A percentile compares a stretch with the other conserved stretches of the same genome.
These are phyloP conservation scores for Eulemur rufifrons DNA, from an alignment of 2,113 vertebrate genomes.

Conservation along the genomic window DNA sequence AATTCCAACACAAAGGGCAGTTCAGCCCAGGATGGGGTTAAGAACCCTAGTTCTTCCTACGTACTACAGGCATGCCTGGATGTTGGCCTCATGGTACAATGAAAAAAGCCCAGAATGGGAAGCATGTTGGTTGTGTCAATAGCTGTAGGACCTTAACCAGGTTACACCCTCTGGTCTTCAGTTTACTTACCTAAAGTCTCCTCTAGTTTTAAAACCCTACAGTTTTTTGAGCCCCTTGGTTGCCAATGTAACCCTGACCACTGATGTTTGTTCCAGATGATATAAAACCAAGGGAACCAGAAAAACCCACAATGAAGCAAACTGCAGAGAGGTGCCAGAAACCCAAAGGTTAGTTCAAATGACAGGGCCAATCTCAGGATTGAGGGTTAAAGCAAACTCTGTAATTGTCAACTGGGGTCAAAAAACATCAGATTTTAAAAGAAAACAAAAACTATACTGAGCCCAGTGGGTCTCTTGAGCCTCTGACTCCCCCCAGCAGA, in stretches of 20 bases:
- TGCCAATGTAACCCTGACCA: neutral
- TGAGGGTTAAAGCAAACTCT: constrained; percentile 11
- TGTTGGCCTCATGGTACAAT: neutral
- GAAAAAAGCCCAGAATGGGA: neutral
- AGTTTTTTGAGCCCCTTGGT: neutral
- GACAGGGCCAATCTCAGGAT: constrained; percentile 11
- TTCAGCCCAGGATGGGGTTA: neutral
- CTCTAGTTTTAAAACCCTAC: neutral
- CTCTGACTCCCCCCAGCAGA: neutral
- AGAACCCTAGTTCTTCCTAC: neutral
- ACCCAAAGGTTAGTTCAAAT: constrained; percentile 67
- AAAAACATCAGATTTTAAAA: constrained; percentile 2
- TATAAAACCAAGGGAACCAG: neutral
- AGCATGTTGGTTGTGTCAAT: neutral
- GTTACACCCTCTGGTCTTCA: neutral
- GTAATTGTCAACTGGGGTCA: neutral
- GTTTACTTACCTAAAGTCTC: neutral
- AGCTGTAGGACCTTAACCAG: neutral
- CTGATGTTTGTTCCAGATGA: constrained; percentile 48
- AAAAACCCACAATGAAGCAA: rapidly evolving
- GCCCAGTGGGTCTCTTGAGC: neutral
- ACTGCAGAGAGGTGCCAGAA: neutral
- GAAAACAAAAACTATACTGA: neutral
- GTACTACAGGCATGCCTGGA: neutral
- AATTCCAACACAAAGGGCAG: neutral